Evolutionary conservation across 53 echinoderm and acorn worm genomes (phyloP), one percentile per base, ranked within the genome.

Genomic region (Temnopleurus reevesii): DNA sequence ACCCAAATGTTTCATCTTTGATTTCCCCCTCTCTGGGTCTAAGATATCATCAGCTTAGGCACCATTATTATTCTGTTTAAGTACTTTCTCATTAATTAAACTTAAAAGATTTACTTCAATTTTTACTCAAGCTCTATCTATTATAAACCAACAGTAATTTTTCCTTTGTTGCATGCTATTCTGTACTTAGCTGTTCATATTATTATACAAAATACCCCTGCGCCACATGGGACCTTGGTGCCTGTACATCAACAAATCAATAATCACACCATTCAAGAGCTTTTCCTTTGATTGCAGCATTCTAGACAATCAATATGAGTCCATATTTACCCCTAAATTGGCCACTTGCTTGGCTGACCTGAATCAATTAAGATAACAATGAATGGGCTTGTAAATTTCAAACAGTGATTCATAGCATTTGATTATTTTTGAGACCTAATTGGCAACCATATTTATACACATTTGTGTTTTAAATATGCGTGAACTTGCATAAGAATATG

Each of bases 281-380:
- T 36, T 66, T 38, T 12, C 30, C 17, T 41, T 66, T 38, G 71
- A 18, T 23, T 66, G 71, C 41, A 41, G 36, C 0, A 19, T n/a
- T 21, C 36, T 21, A 9, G 71, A 71, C 21, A 13, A 41, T 35
- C 71, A 35, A 1, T 13, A 57, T 5, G 7, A 9, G n/a, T 41
- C 36, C 18, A 41, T 71, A 41, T n/a, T n/a, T 41, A 71, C 71
- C 41, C 41, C 23, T 41, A 38, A 71, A 71, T 71, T 71, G 71
- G 71, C 36, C 0, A 21, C 71, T 71, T 71, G 71, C 41, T 38
- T 41, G 41, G 71, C 34, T 63, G 71, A 41, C 43, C 41, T 6
- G 36, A 41, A 15, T 71, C 71, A 71, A 71, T 71, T 71, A 71
- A 41, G 38, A 71, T 38, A n/a, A 41, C 71, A 41, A 71, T 71